Evolutionary conservation across 2,888 invertebrate species (phyloP), one percentile per base, ranked within the genome.

Genomic region (Pimpla rufipes): DNA sequence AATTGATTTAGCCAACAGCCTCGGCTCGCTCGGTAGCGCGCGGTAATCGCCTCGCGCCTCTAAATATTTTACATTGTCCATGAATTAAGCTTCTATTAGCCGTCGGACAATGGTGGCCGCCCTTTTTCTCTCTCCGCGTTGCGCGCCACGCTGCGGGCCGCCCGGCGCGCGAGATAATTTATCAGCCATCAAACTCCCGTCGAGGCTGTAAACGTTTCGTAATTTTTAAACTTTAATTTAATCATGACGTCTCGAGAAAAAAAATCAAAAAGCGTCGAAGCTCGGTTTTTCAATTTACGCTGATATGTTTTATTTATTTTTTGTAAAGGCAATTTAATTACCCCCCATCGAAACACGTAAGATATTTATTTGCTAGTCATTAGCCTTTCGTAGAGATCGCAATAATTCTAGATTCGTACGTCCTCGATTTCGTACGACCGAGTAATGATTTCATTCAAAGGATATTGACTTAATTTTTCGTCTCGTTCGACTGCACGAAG

Each of bases 41-140:
- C n/a, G 79, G 66, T 85, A 81, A 85, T 83, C 81, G 78, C 75
- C 83, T 78, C 85, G 86, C 88, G 85, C 89, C 88, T 88, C 88
- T 88, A 89, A 90, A 92, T 91, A 91, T 89, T 88, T 89, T 90
- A 92, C 92, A 92, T 92, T 93, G 91, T 92, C 88, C 89, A 87
- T 86, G 90, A 91, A 92, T 92, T 92, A 93, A 90, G 90, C 89
- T 89, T 90, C 92, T 91, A 92, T 93, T 92, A 92, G 90, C 88
- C 79, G 74, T 75, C 88, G 90, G 88, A 92, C 92, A 93, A 93
- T 93, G 88, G 88, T 77, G 82, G 78, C 84, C 86, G 78, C 80
- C 87, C 87, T 88, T 89, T 87, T 88, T 87, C 83, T 82, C 78
- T n/a, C 79, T 81, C 3, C 29, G 29, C 84, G 64, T 80, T 74